Base-by-base conservation (phyloP, 2,888 invertebrate genomes). In the Dryococelus australis region DNA sequence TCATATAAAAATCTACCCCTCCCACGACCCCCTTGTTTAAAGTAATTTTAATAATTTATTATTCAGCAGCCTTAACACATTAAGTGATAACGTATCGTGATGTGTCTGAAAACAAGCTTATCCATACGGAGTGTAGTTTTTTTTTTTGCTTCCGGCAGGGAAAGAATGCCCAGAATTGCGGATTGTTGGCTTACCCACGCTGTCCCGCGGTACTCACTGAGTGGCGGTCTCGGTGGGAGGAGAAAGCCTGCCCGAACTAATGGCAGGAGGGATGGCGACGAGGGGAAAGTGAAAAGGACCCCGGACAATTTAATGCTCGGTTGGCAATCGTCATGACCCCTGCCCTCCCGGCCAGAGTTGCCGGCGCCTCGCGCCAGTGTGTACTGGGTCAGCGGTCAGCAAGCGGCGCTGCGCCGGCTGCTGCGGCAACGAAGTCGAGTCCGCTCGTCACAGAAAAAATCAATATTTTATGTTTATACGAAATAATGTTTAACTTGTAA, bases 241-340 rank as follows among this genome's bases (percentile, higher is more conserved):
- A n/a, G 65, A 65, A 65, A 65, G 65, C 65, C 65, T 16, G 65
- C 65, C 8, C 24, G 65, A n/a, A 65, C 24, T 65, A 65, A 65
- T 10, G 65, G 10, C n/a, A n/a, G 2, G 51, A 35, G 35, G 47
- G 65, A 65, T 8, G 65, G 65, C 20, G 6, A 24, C 20, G 65
- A 65, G 65, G 65, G 65, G n/a, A 65, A 65, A 65, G 65, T 65
- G 65, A 65, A 65, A 65, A 65, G n/a, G 24, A n/a, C 65, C 65
- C 24, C 8, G 65, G 65, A 65, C 65, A 65, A 65, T 65, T 65
- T 65, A 65, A 65, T 65, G 65, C 65, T 65, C 65, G 24, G 65
- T 65, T 65, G 65, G 65, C 65, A 65, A 65, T 65, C 65, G 65
- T 65, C 65, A 65, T 65, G 65, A 65, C 65, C 65, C 65, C 65